These are phyloP conservation scores for Agriotes lineatus DNA, from an alignment of 2,888 invertebrate species.

Conservation along the genomic window DNA sequence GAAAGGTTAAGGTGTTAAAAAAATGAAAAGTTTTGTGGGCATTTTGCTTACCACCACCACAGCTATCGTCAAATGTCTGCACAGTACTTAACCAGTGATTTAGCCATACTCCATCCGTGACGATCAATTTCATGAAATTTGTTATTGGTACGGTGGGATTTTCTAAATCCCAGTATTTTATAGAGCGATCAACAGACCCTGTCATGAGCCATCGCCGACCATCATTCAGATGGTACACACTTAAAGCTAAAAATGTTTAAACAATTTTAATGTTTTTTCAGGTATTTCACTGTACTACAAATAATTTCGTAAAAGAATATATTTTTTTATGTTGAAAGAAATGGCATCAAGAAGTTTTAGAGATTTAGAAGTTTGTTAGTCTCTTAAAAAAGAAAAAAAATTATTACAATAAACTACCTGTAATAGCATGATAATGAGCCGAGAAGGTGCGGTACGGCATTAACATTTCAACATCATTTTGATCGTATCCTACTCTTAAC, in stretches of 20 bases:
- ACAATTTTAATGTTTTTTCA: too few relatives aligned
- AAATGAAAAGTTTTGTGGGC: not conserved
- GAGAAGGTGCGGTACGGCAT: conserved; percentile 73
- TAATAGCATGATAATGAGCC: conserved; percentile 71
- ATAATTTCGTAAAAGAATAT: too few relatives aligned
- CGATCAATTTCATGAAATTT: conserved; percentile 62
- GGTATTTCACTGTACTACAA: too few relatives aligned
- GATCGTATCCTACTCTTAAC: conserved; percentile 60
- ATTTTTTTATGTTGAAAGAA: too few relatives aligned
- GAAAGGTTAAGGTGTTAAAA: conserved; percentile 47
- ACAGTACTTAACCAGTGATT: conserved; percentile 68
- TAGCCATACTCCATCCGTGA: conserved; percentile 69
- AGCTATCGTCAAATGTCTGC: conserved; percentile 64
- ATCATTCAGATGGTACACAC: conserved; percentile 65
- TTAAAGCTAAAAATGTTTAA: conserved; percentile 62
- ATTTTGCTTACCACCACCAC: conserved; percentile 29
- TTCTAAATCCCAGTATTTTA: conserved; percentile 79
- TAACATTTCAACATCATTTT: conserved; percentile 65
- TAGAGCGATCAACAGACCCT: conserved; percentile 75
- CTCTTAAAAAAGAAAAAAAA: too few relatives aligned
- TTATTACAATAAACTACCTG: too few relatives aligned
- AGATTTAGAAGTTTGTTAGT: too few relatives aligned
- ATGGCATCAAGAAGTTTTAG: too few relatives aligned
- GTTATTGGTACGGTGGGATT: conserved; percentile 63
- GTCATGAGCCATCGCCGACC: conserved; percentile 76